Evolutionary conservation across 2,113 vertebrate genomes (phyloP).

Genomic region (Thymallus thymallus): DNA sequence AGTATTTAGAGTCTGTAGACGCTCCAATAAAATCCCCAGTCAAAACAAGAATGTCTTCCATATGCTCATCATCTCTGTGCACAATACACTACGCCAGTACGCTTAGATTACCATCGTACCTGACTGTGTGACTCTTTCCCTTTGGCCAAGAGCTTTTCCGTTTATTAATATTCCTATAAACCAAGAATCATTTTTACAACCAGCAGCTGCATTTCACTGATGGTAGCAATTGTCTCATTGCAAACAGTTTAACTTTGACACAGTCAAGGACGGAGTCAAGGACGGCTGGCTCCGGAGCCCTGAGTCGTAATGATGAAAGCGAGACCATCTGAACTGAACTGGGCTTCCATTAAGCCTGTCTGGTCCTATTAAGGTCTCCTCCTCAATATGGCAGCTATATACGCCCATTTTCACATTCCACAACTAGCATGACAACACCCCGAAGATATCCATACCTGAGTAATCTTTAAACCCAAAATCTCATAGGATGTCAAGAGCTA

Average conservation of each 20-base stretch:
- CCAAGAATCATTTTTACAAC: conserved; percentile 41
- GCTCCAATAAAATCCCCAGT: conserved; percentile 37
- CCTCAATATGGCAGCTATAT: conserved; percentile 43
- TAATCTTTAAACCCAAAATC: background rate
- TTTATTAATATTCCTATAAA: conserved; percentile 36
- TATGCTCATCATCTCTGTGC: conserved; percentile 1
- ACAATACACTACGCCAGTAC: conserved; percentile 8
- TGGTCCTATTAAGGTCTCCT: conserved; percentile 41
- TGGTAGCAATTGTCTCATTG: conserved; percentile 54
- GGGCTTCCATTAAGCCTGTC: conserved; percentile 54
- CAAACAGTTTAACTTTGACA: conserved; percentile 55
- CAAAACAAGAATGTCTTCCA: conserved; percentile 27
- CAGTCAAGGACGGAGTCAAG: conserved; percentile 59
- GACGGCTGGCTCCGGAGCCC: conserved; percentile 37
- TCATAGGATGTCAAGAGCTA: background rate
- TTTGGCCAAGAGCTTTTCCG: conserved; percentile 20
- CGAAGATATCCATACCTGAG: background rate
- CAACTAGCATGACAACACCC: conserved; percentile 8
- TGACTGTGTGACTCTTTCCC: conserved; percentile 9
- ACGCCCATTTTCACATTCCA: conserved; percentile 19
- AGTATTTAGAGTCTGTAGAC: conserved; percentile 26
- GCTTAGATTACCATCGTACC: conserved; percentile 18
- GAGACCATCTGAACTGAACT: conserved; percentile 34
- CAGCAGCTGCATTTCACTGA: conserved; percentile 44
- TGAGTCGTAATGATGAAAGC: conserved; percentile 59